These are phyloP conservation scores for Psittacula derbiana DNA, from an alignment of 2,797 vertebrate genomes.

Conservation along the genomic window DNA sequence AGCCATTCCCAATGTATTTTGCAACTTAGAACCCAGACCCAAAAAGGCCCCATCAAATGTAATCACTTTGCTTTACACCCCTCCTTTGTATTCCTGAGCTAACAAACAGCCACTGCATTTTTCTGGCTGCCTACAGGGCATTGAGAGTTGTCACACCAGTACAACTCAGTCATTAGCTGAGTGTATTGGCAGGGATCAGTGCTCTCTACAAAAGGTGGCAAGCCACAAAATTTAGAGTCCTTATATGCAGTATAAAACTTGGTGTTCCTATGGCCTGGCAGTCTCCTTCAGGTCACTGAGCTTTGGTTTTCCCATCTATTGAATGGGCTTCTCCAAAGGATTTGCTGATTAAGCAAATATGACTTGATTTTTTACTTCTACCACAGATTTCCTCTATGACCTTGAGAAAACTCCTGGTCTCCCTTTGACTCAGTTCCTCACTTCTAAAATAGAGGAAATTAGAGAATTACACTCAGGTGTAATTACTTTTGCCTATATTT, in stretches of 20 bases:
- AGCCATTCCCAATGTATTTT: not conserved
- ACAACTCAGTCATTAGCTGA: not conserved
- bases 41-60: not conserved
- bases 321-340: not conserved
- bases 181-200: not conserved
- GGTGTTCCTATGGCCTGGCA: not conserved
- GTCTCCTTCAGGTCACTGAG: not conserved
- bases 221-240: not conserved
- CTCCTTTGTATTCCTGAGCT: not conserved
- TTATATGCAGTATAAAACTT: not conserved
- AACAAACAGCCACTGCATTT: not conserved
- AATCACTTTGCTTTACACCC: constrained; percentile 28
- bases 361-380: not conserved
- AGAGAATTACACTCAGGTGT: not conserved
- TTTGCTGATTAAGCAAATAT: not conserved
- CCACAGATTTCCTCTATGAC: not conserved
- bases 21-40: not conserved
- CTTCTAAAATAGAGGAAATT: not conserved
- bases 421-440: not conserved
- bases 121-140: not conserved
- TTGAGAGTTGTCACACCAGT: not conserved
- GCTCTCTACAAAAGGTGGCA: not conserved
- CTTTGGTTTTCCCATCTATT: not conserved
- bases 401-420: not conserved
- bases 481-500: not conserved